Evolutionary conservation across 2,888 invertebrate species (phyloP).

Genomic region (Nymphalis urticae): DNA sequence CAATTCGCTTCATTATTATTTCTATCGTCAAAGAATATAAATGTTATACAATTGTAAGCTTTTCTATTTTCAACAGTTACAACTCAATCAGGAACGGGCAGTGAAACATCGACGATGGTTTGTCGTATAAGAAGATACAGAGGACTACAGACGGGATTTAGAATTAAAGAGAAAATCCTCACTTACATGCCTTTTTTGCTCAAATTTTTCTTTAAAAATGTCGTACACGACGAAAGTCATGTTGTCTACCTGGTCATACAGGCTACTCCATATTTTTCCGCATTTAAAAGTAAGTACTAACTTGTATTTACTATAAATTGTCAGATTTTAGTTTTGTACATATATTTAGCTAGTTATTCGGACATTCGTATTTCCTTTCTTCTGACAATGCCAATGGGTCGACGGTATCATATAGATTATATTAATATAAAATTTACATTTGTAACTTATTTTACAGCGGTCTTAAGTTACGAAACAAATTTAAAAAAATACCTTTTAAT

Average conservation of each 20-base stretch:
- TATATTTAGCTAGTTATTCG: no score
- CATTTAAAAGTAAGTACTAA: slow-evolving; percentile 86
- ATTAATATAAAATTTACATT: no score
- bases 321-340: no score
- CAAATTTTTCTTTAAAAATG: slow-evolving; percentile 85
- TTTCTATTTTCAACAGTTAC: slow-evolving; percentile 39
- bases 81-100: slow-evolving; percentile 16
- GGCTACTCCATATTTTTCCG: slow-evolving; percentile 87
- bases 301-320: background rate
- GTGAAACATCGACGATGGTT: slow-evolving; percentile 54
- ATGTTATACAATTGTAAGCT: no score
- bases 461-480: no score
- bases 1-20: no score
- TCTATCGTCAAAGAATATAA: no score
- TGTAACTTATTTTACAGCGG: no score
- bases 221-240: slow-evolving; percentile 73
- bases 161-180: slow-evolving; percentile 81
- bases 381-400: no score
- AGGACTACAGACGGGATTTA: slow-evolving; percentile 82
- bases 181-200: slow-evolving; percentile 87
- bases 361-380: no score
- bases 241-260: slow-evolving; percentile 85
- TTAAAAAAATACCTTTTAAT: no score
- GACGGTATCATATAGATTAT: no score
- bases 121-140: slow-evolving; percentile 84